A percentile compares a stretch with the other conserved stretches of the same genome.
These are phyloP conservation scores for Metopia argyrocephala DNA, from an alignment of 2,888 invertebrate species.

Conservation along the genomic window DNA sequence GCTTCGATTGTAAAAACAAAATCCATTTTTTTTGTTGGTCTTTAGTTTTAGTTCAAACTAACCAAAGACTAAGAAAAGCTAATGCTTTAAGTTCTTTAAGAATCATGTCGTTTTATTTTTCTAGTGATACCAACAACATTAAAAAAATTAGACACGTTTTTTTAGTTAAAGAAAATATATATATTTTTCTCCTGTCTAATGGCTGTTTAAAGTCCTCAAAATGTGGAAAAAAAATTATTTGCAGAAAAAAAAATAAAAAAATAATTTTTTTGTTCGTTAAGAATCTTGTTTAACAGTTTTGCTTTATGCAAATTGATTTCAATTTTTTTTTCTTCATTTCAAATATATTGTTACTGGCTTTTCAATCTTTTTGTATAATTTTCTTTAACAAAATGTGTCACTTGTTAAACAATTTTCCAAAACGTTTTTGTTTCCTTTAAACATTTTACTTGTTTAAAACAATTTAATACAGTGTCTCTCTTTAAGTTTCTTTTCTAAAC, in stretches of 20 bases:
- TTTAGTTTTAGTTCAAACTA: too few relatives aligned
- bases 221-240: too few relatives aligned
- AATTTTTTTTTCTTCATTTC: too few relatives aligned
- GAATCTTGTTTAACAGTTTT: conserved; percentile 58
- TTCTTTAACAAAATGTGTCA: conserved; percentile 63
- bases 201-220: conserved; percentile 14
- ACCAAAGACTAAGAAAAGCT: too few relatives aligned
- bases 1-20: too few relatives aligned
- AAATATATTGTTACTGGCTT: conserved; percentile 31
- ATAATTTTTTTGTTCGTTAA: conserved; percentile 50
- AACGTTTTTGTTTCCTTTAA: conserved; percentile 45
- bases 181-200: not conserved
- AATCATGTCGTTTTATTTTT: conserved; percentile 44
- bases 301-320: conserved; percentile 63
- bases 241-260: conserved; percentile 13
- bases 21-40: not conserved
- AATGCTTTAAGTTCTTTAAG: conserved; percentile 50
- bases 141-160: conserved; percentile 62
- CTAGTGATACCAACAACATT: conserved; percentile 21
- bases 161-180: not conserved
- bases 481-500: conserved; percentile 17
- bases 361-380: conserved; percentile 47
- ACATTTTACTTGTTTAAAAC: conserved; percentile 33
- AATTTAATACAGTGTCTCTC: conserved; percentile 51
- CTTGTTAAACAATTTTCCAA: conserved; percentile 65